phyloP scores from a whole-genome alignment of 1,140 invertebrate genomes.

The Helicorthomorpha holstii region DNA sequence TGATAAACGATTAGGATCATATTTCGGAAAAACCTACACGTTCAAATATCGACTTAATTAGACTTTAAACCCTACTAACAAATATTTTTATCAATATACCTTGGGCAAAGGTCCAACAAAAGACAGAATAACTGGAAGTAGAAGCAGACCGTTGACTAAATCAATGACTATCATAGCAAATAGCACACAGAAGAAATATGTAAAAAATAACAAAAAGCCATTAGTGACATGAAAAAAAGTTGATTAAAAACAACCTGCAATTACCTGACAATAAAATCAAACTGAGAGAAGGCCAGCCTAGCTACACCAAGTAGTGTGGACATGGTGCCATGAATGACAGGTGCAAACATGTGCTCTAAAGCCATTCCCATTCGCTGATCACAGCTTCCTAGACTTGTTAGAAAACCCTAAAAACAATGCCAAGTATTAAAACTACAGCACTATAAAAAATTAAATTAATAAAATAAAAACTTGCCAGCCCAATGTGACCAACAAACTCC shows the following conservation, averaged over 20 bases:
- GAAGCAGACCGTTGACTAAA: conserved; percentile 75
- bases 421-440: too few species aligned
- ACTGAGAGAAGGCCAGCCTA: conserved; percentile 83
- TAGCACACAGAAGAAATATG: conserved; percentile 76
- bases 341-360: conserved; percentile 66
- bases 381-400: conserved; percentile 67
- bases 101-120: conserved; percentile 78
- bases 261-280: conserved; percentile 82
- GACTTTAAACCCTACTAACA: too few species aligned
- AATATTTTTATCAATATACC: too few species aligned
- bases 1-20: conserved; percentile 63
- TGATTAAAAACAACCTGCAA: too few species aligned
- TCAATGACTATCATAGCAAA: conserved; percentile 66
- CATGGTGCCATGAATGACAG: conserved; percentile 67
- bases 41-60: too few species aligned
- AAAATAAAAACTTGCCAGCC: conserved; percentile 43
- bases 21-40: conserved; percentile 48
- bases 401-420: conserved; percentile 65
- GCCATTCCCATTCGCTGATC: conserved; percentile 57
- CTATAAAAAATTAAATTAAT: too few species aligned
- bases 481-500: conserved; percentile 69
- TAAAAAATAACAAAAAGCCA: too few species aligned
- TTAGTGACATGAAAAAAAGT: conserved; percentile 14
- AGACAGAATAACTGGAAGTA: conserved; percentile 80
- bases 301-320: conserved; percentile 65